Evolutionary conservation across 2,797 vertebrate species (phyloP).

Genomic region (Rhinatrema bivittatum): DNA sequence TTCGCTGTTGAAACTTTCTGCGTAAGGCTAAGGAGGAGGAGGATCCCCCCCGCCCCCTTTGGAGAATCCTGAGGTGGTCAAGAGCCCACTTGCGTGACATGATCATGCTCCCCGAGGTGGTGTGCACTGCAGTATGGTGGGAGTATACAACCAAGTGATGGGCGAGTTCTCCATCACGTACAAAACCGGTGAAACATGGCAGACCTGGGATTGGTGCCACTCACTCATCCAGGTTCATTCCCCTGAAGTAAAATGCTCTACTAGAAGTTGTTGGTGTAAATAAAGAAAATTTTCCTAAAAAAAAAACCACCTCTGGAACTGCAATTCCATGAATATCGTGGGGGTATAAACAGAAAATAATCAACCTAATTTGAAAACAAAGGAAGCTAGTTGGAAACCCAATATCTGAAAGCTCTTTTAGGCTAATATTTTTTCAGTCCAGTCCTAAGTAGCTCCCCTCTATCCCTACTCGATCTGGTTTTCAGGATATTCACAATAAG

Average conservation of each 20-base stretch:
- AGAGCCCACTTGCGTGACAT: slow-evolving; percentile 93
- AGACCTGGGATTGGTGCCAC: slow-evolving; percentile 94
- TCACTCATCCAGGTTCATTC: slow-evolving; percentile 96
- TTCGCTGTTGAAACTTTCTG: slow-evolving; percentile 88
- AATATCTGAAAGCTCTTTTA: no score
- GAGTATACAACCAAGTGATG: slow-evolving; percentile 95
- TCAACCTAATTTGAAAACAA: no score
- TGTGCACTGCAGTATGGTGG: slow-evolving; percentile 97
- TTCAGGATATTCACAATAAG: no score
- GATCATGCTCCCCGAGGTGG: slow-evolving; percentile 96
- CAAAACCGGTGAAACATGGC: slow-evolving; percentile 96
- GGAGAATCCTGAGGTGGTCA: slow-evolving; percentile 97
- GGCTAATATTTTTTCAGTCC: no score
- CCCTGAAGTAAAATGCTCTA: slow-evolving; percentile 75
- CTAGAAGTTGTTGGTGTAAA: no score
- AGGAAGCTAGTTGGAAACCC: no score
- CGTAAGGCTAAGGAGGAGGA: slow-evolving; percentile 97
- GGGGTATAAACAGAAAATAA: no score
- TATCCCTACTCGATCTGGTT: no score
- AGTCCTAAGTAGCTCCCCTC: no score
- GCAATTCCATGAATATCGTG: no score
- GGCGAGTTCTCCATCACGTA: slow-evolving; percentile 99
- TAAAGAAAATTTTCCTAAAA: slow-evolving; percentile 26
- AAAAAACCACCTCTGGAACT: no score
- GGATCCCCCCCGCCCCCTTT: slow-evolving; percentile 92